These are phyloP conservation scores for Neolamprologus toae DNA, from an alignment of 2,113 vertebrate genomes.

Conservation along the genomic window DNA sequence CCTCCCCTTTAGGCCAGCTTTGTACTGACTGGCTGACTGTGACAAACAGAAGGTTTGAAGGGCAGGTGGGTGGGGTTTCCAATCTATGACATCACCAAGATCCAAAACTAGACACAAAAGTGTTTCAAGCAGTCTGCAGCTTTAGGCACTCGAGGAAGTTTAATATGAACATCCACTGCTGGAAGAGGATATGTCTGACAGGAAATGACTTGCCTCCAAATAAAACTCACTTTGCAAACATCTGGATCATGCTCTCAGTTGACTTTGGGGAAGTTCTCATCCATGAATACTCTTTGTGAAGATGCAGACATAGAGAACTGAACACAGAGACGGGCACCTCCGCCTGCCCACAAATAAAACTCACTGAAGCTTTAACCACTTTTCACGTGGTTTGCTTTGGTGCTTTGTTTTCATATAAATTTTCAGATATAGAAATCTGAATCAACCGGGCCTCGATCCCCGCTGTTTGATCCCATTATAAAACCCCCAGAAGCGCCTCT, in stretches of 20 bases:
- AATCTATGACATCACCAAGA: not conserved
- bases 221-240: not conserved
- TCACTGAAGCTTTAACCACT: not conserved
- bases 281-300: not conserved
- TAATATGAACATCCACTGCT: not conserved
- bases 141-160: not conserved
- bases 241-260: not conserved
- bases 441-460: not conserved
- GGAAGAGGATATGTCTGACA: not conserved
- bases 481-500: not conserved
- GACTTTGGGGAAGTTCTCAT: not conserved
- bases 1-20: not conserved
- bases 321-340: not conserved
- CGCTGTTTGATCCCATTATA: not conserved
- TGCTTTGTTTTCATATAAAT: not conserved
- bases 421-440: not conserved
- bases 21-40: not conserved
- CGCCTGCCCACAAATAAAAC: not conserved
- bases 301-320: not conserved
- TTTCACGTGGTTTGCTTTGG: not conserved
- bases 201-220: not conserved
- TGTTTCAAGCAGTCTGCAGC: not conserved
- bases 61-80: not conserved
- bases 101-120: not conserved
- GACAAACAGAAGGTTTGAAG: not conserved